These are phyloP conservation scores for Proales similis DNA, from an alignment of 1,140 invertebrate species.

Conservation along the genomic window DNA sequence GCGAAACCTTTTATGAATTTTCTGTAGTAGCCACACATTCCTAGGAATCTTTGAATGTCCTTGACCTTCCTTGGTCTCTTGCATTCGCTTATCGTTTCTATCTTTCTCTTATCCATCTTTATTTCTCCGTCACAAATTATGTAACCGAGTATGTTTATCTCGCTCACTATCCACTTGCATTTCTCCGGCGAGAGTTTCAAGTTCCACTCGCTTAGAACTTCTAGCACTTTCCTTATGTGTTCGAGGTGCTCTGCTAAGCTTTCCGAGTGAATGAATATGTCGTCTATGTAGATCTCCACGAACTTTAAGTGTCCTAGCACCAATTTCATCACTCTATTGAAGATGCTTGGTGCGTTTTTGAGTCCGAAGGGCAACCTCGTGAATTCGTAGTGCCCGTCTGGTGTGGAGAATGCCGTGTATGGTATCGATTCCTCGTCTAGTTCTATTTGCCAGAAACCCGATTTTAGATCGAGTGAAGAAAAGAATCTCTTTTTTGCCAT, in stretches of 20 bases:
- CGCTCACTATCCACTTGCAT: constrained; percentile 44
- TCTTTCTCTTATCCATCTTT: constrained; percentile 36
- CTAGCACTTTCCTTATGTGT: constrained; percentile 45
- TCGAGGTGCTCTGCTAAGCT: constrained; percentile 49
- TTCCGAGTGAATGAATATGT: constrained; percentile 50
- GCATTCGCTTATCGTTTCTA: constrained; percentile 26
- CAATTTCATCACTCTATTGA: constrained; percentile 42
- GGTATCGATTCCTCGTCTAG: not conserved
- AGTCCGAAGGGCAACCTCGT: constrained; percentile 39
- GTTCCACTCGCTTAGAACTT: constrained; percentile 44
- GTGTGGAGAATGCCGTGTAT: constrained; percentile 9
- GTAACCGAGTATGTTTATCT: constrained; percentile 35
- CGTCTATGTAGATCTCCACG: constrained; percentile 53
- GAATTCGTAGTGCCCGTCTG: constrained; percentile 16
- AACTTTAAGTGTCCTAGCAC: constrained; percentile 7
- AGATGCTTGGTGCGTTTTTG: constrained; percentile 41
- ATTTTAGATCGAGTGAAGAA: constrained; percentile 11
- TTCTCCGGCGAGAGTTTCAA: constrained; percentile 52
- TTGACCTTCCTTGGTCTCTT: constrained; percentile 38
- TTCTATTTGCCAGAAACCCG: constrained; percentile 1
- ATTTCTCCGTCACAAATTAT: constrained; percentile 38
- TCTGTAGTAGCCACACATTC: constrained; percentile 38
- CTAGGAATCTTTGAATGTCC: constrained; percentile 39
- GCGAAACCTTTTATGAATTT: constrained; percentile 39
- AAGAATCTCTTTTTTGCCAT: not conserved